Conservation (phyloP, 2,113 vertebrate species). For the Sinocyclocheilus anshuiensis region DNA sequence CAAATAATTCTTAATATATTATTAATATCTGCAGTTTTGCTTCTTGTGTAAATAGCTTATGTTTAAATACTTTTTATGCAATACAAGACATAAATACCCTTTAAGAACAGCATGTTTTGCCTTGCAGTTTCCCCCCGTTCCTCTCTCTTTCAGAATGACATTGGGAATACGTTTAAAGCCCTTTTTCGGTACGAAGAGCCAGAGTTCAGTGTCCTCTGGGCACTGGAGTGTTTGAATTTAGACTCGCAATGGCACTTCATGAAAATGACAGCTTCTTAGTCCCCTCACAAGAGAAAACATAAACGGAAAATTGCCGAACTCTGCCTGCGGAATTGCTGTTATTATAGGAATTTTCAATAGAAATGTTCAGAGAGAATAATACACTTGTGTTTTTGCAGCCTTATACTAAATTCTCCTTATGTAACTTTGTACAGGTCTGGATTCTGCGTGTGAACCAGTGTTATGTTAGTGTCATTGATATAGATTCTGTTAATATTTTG, state of each 20-base stretch:
- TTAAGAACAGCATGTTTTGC: not conserved
- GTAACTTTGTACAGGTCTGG: not conserved
- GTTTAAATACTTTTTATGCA: not conserved
- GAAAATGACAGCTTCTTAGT: slow-evolving; percentile 10
- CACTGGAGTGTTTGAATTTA: not conserved
- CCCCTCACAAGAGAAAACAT: slow-evolving; percentile 16
- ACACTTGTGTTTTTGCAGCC: not conserved
- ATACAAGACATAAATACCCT: too few relatives aligned
- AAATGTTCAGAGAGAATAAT: not conserved
- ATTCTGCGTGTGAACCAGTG: not conserved
- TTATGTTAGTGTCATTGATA: not conserved
- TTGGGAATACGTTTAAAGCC: not conserved
- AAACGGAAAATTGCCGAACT: not conserved
- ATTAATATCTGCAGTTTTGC: too few relatives aligned
- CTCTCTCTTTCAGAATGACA: not conserved
- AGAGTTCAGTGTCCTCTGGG: not conserved
- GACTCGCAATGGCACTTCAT: not conserved
- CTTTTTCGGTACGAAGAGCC: not conserved
- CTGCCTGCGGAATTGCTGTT: not conserved
- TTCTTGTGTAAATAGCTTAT: not conserved
- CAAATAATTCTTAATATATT: too few relatives aligned
- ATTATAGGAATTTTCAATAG: not conserved
- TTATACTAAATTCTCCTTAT: not conserved
- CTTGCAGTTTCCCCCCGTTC: not conserved
- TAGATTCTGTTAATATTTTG: not conserved